Evolutionary conservation across 1,140 invertebrate genomes (phyloP).

Genomic region (Nebria ingens): DNA sequence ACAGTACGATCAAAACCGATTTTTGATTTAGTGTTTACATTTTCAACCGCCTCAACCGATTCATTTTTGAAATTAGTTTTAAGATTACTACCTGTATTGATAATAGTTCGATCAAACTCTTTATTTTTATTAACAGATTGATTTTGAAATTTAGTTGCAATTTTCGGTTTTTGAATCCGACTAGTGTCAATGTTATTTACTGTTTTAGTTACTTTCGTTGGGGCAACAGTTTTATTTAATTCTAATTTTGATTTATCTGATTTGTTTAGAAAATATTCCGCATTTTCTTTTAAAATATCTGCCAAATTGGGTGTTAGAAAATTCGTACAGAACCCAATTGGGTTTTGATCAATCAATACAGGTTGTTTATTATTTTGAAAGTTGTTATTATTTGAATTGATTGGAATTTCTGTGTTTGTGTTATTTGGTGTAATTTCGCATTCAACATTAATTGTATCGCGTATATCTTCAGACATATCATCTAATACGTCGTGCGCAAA

Average conservation of each 20-base stretch:
- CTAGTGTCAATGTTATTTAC: too few species aligned
- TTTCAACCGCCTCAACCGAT: neutral
- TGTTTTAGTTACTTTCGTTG: neutral
- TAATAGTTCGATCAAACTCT: slow-evolving; percentile 4
- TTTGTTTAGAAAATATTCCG: slow-evolving; percentile 6
- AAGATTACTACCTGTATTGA: neutral
- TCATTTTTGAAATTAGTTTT: too few species aligned
- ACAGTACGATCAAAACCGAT: slow-evolving; percentile 14
- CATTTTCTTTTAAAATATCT: neutral
- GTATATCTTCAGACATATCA: slow-evolving; percentile 17
- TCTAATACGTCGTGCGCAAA: slow-evolving; percentile 27
- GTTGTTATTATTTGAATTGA: neutral
- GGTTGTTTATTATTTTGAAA: slow-evolving; percentile 9
- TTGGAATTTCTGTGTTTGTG: slow-evolving; percentile 15
- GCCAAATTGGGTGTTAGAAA: neutral
- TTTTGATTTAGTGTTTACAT: slow-evolving; percentile 1
- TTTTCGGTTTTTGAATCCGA: neutral
- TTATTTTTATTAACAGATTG: neutral
- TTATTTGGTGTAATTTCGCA: slow-evolving; percentile 14
- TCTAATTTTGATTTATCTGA: neutral
- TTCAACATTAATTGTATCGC: slow-evolving; percentile 12
- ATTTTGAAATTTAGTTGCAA: too few species aligned
- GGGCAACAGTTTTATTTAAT: slow-evolving; percentile 1
- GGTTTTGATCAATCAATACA: neutral
- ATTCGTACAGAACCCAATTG: neutral